Evolutionary conservation across 2,888 invertebrate genomes (phyloP).

Genomic region (Leptinotarsa haldemani): DNA sequence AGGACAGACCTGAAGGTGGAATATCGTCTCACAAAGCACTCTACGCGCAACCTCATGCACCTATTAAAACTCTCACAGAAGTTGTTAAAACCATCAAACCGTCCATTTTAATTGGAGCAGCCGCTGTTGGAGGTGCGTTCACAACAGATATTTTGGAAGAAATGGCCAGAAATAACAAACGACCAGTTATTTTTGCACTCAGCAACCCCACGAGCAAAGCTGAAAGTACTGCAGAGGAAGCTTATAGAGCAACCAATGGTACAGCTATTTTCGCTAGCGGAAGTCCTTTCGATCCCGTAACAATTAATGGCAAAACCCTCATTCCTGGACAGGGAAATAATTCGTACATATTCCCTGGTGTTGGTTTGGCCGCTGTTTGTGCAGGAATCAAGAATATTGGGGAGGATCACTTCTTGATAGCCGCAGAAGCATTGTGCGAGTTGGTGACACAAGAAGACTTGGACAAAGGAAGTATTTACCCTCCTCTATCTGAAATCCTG

Average conservation of each 20-base stretch:
- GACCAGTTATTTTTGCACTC: constrained; percentile 95
- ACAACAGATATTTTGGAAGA: constrained; percentile 84
- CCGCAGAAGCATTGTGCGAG: constrained; percentile 87
- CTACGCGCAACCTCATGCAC: constrained; percentile 83
- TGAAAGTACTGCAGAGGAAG: constrained; percentile 99
- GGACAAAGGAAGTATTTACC: constrained; percentile 89
- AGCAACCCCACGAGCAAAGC: constrained; percentile 99
- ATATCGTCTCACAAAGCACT: constrained; percentile 81
- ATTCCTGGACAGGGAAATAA: constrained; percentile 98
- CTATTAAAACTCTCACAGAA: constrained; percentile 82
- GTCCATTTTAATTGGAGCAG: constrained; percentile 92
- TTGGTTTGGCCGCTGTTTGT: constrained; percentile 90
- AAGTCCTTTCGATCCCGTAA: constrained; percentile 92
- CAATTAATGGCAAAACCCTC: constrained; percentile 81
- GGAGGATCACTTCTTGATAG: constrained; percentile 91
- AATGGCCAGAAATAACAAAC: constrained; percentile 86
- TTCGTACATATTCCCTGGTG: constrained; percentile 97
- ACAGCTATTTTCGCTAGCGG: constrained; percentile 95
- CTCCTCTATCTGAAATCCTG: constrained; percentile 85
- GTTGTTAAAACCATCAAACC: constrained; percentile 87
- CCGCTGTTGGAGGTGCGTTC: constrained; percentile 95
- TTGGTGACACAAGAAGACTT: constrained; percentile 86
- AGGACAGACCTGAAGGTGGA: constrained; percentile 85
- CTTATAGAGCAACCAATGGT: constrained; percentile 89
- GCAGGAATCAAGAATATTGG: constrained; percentile 90